phyloP scores from a whole-genome alignment of 2,113 vertebrate species.

The Pangasianodon gigas region DNA sequence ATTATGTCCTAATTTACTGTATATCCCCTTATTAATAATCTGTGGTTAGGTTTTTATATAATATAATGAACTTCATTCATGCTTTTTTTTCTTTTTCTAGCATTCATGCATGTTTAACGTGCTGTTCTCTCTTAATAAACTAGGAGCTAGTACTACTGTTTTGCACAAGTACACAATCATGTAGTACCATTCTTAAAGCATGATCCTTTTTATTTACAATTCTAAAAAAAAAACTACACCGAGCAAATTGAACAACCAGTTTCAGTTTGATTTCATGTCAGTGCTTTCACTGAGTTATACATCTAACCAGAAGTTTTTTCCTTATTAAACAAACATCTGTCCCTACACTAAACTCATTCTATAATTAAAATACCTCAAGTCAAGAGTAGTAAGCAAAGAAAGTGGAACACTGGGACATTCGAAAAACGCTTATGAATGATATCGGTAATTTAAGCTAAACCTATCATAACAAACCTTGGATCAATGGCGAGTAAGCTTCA shows the following conservation, averaged over 20 bases:
- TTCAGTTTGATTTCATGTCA: constrained; percentile 61
- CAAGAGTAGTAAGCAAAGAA: constrained; percentile 59
- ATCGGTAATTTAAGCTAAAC: background rate
- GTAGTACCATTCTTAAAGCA: background rate
- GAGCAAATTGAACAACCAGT: constrained; percentile 54
- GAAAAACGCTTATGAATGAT: background rate
- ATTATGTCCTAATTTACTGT: background rate
- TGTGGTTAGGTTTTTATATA: background rate
- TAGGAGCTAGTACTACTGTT: background rate
- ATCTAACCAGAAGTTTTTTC: constrained; percentile 62
- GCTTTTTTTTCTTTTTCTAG: background rate
- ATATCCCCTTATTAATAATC: background rate
- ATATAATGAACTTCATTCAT: background rate
- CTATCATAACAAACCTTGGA: background rate
- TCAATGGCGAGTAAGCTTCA: constrained; percentile 15
- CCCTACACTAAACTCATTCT: constrained; percentile 41
- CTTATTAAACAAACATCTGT: constrained; percentile 53
- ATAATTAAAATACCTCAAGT: constrained; percentile 71
- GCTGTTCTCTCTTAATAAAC: background rate
- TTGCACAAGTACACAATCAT: background rate
- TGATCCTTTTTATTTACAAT: constrained; percentile 74
- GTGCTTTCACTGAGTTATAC: constrained; percentile 59
- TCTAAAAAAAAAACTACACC: constrained; percentile 57
- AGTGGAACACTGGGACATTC: background rate
- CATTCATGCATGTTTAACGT: background rate